Evolutionary conservation across 2,797 vertebrate species (phyloP).

Genomic region (Rhinatrema bivittatum): DNA sequence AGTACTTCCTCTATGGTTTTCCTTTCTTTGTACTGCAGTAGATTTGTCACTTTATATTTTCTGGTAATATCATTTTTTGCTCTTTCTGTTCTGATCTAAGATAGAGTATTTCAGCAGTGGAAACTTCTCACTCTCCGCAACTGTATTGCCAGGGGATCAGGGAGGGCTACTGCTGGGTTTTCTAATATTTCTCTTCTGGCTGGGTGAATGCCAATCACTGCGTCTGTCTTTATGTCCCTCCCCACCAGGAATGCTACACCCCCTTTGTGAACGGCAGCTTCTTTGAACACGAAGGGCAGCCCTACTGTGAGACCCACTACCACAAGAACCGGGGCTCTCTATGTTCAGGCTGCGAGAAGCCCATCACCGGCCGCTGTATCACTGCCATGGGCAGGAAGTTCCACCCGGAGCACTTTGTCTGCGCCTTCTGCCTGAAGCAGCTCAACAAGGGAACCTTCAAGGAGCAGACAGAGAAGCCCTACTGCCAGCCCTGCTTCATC

Average conservation of each 20-base stretch:
- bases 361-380: slow-evolving; percentile 83
- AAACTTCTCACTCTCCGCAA: too few species aligned
- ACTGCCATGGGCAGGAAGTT: slow-evolving; percentile 86
- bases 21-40: neutral
- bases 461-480: slow-evolving; percentile 84
- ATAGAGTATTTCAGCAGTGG: too few species aligned
- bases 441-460: slow-evolving; percentile 90
- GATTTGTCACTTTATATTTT: too few species aligned
- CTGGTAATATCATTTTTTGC: too few species aligned
- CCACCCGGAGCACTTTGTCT: slow-evolving; percentile 86
- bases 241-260: slow-evolving; percentile 75
- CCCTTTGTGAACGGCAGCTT: slow-evolving; percentile 86
- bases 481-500: slow-evolving; percentile 87
- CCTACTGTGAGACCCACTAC: slow-evolving; percentile 84
- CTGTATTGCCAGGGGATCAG: too few species aligned
- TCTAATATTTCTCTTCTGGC: neutral
- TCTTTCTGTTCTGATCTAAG: too few species aligned
- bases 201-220: too few species aligned
- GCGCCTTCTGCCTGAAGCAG: slow-evolving; percentile 83
- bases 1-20: too few species aligned
- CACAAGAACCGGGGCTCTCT: slow-evolving; percentile 76
- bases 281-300: slow-evolving; percentile 82
- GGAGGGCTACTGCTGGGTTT: too few species aligned
- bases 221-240: neutral
- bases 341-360: slow-evolving; percentile 83